phyloP scores from a whole-genome alignment of 2,113 vertebrate genomes.

The Phalacrocorax carbo region DNA sequence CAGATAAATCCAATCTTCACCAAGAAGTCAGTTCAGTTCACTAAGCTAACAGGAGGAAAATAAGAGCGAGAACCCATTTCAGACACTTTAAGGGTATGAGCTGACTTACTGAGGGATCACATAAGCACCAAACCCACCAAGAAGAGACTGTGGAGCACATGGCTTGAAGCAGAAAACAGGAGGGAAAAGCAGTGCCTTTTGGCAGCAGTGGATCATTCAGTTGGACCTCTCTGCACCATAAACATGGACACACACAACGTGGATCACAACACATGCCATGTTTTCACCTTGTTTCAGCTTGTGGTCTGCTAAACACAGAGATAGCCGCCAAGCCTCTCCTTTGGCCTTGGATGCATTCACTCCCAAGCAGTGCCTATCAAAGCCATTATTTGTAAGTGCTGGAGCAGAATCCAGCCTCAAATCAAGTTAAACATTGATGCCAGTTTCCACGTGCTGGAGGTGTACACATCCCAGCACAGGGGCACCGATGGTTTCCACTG shows the following conservation, averaged over 20 bases:
- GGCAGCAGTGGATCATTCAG: not conserved
- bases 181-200: not conserved
- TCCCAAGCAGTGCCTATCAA: not conserved
- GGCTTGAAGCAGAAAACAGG: not conserved
- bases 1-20: not conserved
- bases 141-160: rapidly evolving
- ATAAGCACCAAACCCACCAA: not conserved
- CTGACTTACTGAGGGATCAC: not conserved
- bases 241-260: rapidly evolving
- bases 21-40: not conserved
- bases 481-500: rapidly evolving
- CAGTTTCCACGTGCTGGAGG: not conserved
- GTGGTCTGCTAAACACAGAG: not conserved
- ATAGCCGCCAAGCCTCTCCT: rapidly evolving
- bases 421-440: not conserved
- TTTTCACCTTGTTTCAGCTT: not conserved
- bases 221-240: not conserved
- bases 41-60: not conserved
- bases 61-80: not conserved
- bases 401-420: not conserved
- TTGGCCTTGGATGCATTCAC: rapidly evolving
- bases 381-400: not conserved
- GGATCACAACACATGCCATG: rapidly evolving
- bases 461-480: not conserved
- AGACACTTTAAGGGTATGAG: not conserved